phyloP scores from a whole-genome alignment of 2,888 invertebrate species.

The Scaptomyza reducta region DNA sequence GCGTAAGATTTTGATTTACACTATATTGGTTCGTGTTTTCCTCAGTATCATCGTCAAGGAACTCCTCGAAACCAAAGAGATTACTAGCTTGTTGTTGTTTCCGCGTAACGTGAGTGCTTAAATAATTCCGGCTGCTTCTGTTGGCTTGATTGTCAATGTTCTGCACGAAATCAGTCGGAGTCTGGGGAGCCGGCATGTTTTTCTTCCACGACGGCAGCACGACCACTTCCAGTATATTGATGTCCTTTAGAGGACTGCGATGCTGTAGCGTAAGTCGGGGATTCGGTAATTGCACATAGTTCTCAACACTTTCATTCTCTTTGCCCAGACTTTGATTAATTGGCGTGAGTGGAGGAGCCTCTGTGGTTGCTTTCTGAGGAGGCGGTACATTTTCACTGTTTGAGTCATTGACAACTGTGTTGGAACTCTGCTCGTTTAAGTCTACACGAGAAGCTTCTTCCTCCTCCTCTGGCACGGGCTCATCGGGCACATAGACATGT shows the following conservation, averaged over 20 bases:
- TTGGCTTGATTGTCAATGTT: slow-evolving; percentile 2
- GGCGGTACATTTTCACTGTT: slow-evolving; percentile 81
- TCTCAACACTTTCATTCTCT: slow-evolving; percentile 50
- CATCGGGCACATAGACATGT: slow-evolving; percentile 61
- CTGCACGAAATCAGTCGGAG: slow-evolving; percentile 5
- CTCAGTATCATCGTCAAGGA: slow-evolving; percentile 49
- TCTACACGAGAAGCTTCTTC: slow-evolving; percentile 7
- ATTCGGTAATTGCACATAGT: slow-evolving; percentile 71
- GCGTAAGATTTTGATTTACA: slow-evolving; percentile 28
- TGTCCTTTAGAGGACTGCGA: slow-evolving; percentile 79
- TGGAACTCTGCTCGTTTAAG: slow-evolving; percentile 1
- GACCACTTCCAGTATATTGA: slow-evolving; percentile 81
- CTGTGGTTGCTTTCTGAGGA: background rate
- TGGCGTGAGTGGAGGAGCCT: background rate
- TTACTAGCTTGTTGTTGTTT: slow-evolving; percentile 19
- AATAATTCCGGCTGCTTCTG: slow-evolving; percentile 2
- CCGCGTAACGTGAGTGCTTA: background rate
- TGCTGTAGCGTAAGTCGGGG: slow-evolving; percentile 63
- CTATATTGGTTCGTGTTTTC: background rate
- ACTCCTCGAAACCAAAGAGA: slow-evolving; percentile 81
- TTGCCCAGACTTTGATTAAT: slow-evolving; percentile 30
- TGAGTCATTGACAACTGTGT: slow-evolving; percentile 65
- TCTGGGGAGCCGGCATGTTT: slow-evolving; percentile 31
- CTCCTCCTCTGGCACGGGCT: background rate
- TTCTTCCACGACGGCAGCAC: slow-evolving; percentile 73